Evolutionary conservation across 53 echinoderm and acorn worm genomes (phyloP), one percentile per base, ranked within the genome.

Genomic region (Holothuria scabra): DNA sequence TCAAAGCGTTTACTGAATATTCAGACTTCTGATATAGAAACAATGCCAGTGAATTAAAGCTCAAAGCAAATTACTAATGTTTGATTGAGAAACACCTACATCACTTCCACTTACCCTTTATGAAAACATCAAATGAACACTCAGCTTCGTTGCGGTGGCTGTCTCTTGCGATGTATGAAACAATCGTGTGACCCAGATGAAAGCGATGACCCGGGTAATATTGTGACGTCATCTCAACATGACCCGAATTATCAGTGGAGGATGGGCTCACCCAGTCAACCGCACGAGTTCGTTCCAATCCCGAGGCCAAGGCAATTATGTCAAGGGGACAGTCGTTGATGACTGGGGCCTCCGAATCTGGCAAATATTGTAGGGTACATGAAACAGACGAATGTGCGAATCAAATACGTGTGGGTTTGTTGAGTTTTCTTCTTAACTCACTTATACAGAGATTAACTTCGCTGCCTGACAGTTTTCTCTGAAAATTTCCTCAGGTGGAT

Each of bases 151-250:
- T 74, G 3, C 44, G 74, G 74, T 38, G 20, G 12, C 46, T 38
- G 74, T 74, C 74, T 34, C 49, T 38, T 74, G 74, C 74, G 7
- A 74, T 22, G 41, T 74, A 74, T 22, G 74, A 74, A 20, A 74
- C 74, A 23, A 37, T 48, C 49, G 74, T 74, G 12, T 46, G 74
- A 41, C 74, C 74, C 46, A 74, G 38, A 21, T 48, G 19, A 19
- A 74, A 74, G 24, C 41, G 74, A 24, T 74, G 74, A 44, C 74
- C 74, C 14, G 74, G 74, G 21, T 74, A 26, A 74, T 41, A 74
- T 26, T 74, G 37, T 74, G 74, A 74, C 74, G 74, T 74, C 74
- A 74, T 74, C 41, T 74, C 74, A 38, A 74, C 74, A 46, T 74
- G 74, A 74, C 74, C 74, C 6, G 74, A 74, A 19, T 74, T 74